A percentile compares a stretch with the other conserved stretches of the same genome.
Conservation (phyloP, 2,888 invertebrate species). For the Yponomeuta evonymella region DNA sequence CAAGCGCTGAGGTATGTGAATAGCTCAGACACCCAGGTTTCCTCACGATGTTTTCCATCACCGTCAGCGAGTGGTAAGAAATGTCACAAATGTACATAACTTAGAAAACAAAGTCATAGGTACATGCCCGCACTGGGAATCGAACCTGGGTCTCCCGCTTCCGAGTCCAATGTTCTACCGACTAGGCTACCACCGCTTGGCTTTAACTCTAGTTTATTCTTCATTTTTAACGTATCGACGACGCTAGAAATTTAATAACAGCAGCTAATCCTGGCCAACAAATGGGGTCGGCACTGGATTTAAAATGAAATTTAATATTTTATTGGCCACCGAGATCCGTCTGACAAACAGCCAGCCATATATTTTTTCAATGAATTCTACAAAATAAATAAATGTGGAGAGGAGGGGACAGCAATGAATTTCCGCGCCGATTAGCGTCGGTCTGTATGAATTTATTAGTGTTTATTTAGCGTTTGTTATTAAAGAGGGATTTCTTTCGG, state of each 20-base stretch:
- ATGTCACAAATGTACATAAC: no score
- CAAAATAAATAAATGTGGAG: background rate
- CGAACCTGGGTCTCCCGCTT: no score
- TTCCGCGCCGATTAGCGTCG: slow-evolving; percentile 34
- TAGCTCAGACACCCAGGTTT: no score
- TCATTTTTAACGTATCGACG: no score
- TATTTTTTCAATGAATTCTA: slow-evolving; percentile 24
- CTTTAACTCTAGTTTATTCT: no score
- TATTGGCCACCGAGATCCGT: background rate
- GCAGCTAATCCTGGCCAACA: background rate
- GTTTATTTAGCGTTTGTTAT: slow-evolving; percentile 47
- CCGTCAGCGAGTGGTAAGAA: no score
- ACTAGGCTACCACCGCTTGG: no score
- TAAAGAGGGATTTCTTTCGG: slow-evolving; percentile 31
- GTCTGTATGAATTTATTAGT: slow-evolving; percentile 42
- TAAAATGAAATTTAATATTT: background rate
- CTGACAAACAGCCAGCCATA: slow-evolving; percentile 16
- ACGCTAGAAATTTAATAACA: background rate
- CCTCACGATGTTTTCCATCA: no score
- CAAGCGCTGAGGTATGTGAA: no score
- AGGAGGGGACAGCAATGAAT: background rate
- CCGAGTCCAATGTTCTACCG: no score
- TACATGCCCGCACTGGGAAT: no score
- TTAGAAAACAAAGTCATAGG: no score
- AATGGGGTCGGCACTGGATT: background rate